Evolutionary conservation across 2,797 vertebrate species (phyloP).

Genomic region (Bryconaethiops microstoma): DNA sequence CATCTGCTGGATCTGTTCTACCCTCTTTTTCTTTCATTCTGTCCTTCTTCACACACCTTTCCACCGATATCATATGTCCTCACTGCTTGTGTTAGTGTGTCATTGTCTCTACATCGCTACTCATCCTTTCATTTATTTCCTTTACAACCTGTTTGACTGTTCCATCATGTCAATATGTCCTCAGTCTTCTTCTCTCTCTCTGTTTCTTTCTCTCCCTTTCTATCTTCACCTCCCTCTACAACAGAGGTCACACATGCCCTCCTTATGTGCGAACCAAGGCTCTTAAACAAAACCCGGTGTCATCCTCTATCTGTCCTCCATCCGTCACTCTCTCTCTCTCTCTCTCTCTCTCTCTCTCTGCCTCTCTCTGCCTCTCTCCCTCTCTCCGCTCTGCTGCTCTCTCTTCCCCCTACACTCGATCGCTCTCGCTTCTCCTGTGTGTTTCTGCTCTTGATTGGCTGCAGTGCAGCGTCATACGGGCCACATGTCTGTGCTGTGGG

Average conservation of each 20-base stretch:
- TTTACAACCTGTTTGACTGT: background rate
- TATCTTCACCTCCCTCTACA: background rate
- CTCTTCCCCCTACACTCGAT: conserved; percentile 5
- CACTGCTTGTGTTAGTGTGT: background rate
- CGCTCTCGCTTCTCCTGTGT: conserved; percentile 28
- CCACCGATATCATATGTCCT: background rate
- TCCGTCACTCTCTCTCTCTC: background rate
- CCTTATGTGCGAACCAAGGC: conserved; percentile 4
- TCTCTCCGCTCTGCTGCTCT: conserved; percentile 8
- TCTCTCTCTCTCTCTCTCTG: background rate
- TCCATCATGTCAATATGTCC: background rate
- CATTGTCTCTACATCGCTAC: background rate
- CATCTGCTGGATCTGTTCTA: conserved; percentile 45
- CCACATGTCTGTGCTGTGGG: conserved; percentile 34
- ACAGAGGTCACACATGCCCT: conserved; percentile 9
- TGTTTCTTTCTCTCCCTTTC: background rate
- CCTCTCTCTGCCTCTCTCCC: background rate
- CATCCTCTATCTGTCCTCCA: conserved; percentile 1
- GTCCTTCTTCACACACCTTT: background rate
- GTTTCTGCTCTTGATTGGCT: conserved; percentile 41
- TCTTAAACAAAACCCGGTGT: background rate
- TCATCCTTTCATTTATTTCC: no score
- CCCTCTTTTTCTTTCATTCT: background rate
- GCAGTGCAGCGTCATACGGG: conserved; percentile 33
- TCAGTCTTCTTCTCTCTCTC: background rate